phyloP scores from a whole-genome alignment of 2,888 invertebrate species.

The Acanthosepion lycidas region DNA sequence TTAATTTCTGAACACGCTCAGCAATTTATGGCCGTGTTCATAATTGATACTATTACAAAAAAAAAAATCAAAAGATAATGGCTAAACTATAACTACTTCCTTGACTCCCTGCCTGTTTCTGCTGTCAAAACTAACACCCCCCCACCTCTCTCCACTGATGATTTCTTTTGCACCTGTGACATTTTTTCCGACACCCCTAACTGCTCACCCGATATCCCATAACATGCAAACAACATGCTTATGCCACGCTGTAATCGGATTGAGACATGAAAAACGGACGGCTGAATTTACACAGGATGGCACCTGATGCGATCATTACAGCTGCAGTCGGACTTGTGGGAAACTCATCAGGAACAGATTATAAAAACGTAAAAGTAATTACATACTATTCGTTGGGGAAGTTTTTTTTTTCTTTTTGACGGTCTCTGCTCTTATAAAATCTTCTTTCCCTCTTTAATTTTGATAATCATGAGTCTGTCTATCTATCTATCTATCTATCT shows the following conservation, averaged over 20 bases:
- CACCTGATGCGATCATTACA: not conserved
- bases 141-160: accelerated
- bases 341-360: not conserved
- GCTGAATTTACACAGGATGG: not conserved
- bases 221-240: not conserved
- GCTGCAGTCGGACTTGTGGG: not conserved
- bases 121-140: not conserved
- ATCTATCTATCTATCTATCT: no score
- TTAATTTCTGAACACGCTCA: no score
- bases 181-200: not conserved
- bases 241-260: not conserved
- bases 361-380: not conserved
- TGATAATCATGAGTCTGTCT: not conserved
- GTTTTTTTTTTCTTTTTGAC: not conserved
- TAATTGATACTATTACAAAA: no score
- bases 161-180: not conserved
- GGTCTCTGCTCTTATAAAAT: not conserved
- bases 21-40: no score
- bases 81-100: not conserved
- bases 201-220: not conserved
- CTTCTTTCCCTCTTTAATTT: not conserved
- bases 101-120: not conserved
- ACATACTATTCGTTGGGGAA: not conserved
- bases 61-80: no score
- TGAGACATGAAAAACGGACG: not conserved